A percentile compares a stretch with the other conserved stretches of the same genome.
Evolutionary conservation across 2,113 vertebrate genomes (phyloP).

Genomic region (Sigmodon hispidus): DNA sequence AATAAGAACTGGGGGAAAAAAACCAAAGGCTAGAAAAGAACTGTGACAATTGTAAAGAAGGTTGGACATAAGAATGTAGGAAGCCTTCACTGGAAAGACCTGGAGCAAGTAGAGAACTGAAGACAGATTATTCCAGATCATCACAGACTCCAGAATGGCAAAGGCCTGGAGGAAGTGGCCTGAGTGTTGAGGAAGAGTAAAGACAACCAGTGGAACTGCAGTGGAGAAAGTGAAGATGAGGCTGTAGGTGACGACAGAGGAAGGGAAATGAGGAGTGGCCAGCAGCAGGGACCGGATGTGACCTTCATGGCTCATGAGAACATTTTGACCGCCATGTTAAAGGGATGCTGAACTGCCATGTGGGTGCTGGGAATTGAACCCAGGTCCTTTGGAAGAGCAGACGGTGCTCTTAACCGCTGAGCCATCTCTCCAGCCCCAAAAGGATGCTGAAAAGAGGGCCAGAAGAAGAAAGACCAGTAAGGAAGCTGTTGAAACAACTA

Average conservation of each 20-base stretch:
- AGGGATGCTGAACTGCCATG: neutral
- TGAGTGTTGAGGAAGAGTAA: too few relatives aligned
- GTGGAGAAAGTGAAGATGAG: neutral
- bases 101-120: neutral
- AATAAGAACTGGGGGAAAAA: neutral
- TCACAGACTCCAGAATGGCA: neutral
- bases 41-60: neutral
- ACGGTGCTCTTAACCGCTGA: too few relatives aligned
- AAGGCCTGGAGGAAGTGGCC: neutral
- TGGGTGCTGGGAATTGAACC: too few relatives aligned
- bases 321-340: neutral
- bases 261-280: neutral
- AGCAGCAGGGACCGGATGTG: neutral
- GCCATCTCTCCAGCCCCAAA: too few relatives aligned
- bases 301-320: neutral
- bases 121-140: neutral
- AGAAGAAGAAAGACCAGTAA: neutral
- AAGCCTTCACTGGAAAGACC: neutral
- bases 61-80: neutral
- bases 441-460: too few relatives aligned
- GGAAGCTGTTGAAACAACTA: neutral
- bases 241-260: neutral
- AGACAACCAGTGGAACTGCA: neutral
- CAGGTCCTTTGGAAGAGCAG: too few relatives aligned
- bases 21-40: neutral